Conservation (phyloP, 2,888 invertebrate genomes). For the Myopa tessellatipennis region DNA sequence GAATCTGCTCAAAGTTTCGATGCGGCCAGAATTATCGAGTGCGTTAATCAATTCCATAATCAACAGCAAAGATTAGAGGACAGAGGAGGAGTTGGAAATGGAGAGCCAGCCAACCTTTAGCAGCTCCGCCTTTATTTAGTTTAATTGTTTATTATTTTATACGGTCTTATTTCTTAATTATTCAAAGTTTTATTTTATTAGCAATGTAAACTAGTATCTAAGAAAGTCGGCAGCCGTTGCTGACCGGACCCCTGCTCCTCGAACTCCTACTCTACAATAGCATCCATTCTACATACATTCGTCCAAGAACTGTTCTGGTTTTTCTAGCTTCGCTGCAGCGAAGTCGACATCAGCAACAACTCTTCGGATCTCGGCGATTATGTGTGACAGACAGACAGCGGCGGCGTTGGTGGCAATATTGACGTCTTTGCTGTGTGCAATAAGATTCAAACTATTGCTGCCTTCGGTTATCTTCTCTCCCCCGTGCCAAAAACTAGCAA, state of each 20-base stretch:
- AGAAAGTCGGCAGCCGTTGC: not conserved
- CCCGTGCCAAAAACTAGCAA: too few relatives aligned
- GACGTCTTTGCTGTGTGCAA: slow-evolving; percentile 26
- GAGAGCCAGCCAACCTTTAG: not conserved
- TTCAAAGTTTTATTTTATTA: slow-evolving; percentile 29
- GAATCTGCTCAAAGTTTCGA: slow-evolving; percentile 75
- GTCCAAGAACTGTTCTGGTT: too few relatives aligned
- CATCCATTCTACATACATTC: too few relatives aligned
- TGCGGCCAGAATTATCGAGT: slow-evolving; percentile 72
- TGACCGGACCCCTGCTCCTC: too few relatives aligned
- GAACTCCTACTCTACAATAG: too few relatives aligned
- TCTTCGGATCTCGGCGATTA: too few relatives aligned
- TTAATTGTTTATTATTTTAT: slow-evolving; percentile 43
- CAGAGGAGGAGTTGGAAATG: not conserved
- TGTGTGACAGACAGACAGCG: too few relatives aligned
- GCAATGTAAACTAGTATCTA: slow-evolving; percentile 25
- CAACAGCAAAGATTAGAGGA: slow-evolving; percentile 38
- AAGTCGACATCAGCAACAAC: not conserved
- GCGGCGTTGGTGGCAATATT: slow-evolving; percentile 18
- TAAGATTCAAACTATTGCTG: slow-evolving; percentile 2
- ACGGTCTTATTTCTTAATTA: slow-evolving; percentile 38
- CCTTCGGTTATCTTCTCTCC: too few relatives aligned
- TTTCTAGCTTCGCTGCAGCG: too few relatives aligned
- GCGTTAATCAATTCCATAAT: slow-evolving; percentile 61
- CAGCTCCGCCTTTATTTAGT: slow-evolving; percentile 29